Evolutionary conservation across 2,888 invertebrate genomes (phyloP).

Genomic region (Agapostemon virescens): DNA sequence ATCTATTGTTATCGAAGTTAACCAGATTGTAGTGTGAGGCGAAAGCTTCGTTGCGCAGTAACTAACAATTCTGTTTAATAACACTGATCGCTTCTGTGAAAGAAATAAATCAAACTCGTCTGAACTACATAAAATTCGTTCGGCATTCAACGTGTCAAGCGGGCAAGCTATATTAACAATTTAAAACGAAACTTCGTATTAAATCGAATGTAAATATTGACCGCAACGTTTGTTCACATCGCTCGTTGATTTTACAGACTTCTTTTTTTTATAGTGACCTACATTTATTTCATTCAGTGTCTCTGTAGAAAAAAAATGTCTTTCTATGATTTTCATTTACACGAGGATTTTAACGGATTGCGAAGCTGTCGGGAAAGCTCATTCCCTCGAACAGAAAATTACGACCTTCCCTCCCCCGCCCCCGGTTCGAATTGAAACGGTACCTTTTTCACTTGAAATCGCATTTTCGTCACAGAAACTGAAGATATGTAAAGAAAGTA

Average conservation of each 20-base stretch:
- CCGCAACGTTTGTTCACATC: neutral
- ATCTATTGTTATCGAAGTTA: no score
- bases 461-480: neutral
- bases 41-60: no score
- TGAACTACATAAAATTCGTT: no score
- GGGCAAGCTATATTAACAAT: neutral
- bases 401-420: neutral
- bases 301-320: neutral
- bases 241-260: neutral
- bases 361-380: neutral
- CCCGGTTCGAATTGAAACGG: neutral
- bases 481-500: neutral
- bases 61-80: no score
- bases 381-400: neutral
- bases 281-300: neutral
- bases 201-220: neutral
- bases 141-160: no score
- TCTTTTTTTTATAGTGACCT: neutral
- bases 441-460: neutral
- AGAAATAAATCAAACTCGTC: no score
- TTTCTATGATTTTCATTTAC: neutral
- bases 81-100: no score
- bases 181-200: neutral
- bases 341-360: neutral
- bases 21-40: no score